Evolutionary conservation across 2,797 vertebrate species (phyloP), one percentile per base, ranked within the genome.

Genomic region (Cuniculus paca): DNA sequence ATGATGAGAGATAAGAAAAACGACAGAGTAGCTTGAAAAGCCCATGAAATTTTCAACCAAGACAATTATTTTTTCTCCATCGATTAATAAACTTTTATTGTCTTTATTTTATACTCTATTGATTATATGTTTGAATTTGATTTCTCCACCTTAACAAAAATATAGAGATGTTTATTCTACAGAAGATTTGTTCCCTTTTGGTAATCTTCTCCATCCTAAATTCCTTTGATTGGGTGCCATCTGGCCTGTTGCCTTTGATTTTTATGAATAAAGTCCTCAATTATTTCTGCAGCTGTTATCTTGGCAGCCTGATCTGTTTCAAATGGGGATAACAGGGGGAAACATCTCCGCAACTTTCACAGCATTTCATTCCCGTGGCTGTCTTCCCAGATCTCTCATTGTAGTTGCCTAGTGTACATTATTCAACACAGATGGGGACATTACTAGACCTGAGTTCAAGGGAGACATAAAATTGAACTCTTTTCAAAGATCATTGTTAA

Each of bases 1-100:
- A 99, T 98, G 98, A 98, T 98, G 96, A 98, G 97, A 98, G 99
- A 99, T 98, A 99, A 98, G 98, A 98, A 98, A 98, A 98, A 98
- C 97, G 98, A 98, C 98, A 98, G 97, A 97, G 79, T 94, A 98
- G 88, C 86, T 97, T 97, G 97, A 98, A 98, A 95, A 97, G 95
- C 94, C 96, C 52, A 77, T 94, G 97, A 97, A 95, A 97, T 90
- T 91, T 61, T n/a, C 91, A 95, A 96, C 94, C 88, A 97, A 98
- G 92, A 98, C 97, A 97, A 80, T 13, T 60, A 58, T 88, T 96
- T 77, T 63, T 96, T 79, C 10, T 24, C 54, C 36, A 78, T 63
- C 52, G 86, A 97, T 89, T 95, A 90, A 94, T 1, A 34, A 97
- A 96, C 60, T 94, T 24, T 28, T 79, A 74, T 12, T 87, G 72